Evolutionary conservation across 2,888 invertebrate genomes (phyloP).

Genomic region (Trichogramma dendrolimi): DNA sequence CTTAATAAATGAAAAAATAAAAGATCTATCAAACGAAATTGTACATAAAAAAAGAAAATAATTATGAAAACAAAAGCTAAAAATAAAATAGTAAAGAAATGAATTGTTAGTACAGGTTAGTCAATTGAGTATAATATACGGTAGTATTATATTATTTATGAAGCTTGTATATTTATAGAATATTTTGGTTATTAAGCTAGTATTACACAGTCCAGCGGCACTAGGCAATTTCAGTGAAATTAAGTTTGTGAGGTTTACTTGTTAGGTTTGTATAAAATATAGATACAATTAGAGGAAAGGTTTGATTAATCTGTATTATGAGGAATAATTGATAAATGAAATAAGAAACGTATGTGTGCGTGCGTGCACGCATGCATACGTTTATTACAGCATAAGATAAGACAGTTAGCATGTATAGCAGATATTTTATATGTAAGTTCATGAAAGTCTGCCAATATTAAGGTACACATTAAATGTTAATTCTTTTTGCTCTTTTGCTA

Average conservation of each 20-base stretch:
- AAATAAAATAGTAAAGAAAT: too few species aligned
- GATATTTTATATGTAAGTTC: neutral
- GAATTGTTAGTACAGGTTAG: conserved; percentile 3
- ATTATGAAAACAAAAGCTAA: too few species aligned
- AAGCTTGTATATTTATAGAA: conserved; percentile 18
- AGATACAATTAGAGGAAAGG: conserved; percentile 23
- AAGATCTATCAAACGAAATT: too few species aligned
- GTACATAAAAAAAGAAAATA: too few species aligned
- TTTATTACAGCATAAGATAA: conserved; percentile 5
- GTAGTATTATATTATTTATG: conserved; percentile 10
- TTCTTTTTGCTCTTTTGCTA: neutral
- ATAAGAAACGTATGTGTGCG: too few species aligned
- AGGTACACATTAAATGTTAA: too few species aligned
- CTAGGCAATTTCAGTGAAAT: conserved; percentile 19
- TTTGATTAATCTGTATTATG: conserved; percentile 20
- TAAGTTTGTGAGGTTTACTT: conserved; percentile 28
- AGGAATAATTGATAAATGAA: too few species aligned
- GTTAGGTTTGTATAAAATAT: conserved; percentile 25
- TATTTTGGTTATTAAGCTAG: conserved; percentile 10
- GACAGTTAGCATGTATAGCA: conserved; percentile 16
- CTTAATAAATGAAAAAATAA: too few species aligned
- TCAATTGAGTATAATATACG: conserved; percentile 26
- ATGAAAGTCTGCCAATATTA: neutral
- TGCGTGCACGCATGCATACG: conserved; percentile 12
- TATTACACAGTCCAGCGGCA: conserved; percentile 25